Evolutionary conservation across 2,888 invertebrate genomes (phyloP), one percentile per base, ranked within the genome.

Genomic region (Sinhomidia bicolor): DNA sequence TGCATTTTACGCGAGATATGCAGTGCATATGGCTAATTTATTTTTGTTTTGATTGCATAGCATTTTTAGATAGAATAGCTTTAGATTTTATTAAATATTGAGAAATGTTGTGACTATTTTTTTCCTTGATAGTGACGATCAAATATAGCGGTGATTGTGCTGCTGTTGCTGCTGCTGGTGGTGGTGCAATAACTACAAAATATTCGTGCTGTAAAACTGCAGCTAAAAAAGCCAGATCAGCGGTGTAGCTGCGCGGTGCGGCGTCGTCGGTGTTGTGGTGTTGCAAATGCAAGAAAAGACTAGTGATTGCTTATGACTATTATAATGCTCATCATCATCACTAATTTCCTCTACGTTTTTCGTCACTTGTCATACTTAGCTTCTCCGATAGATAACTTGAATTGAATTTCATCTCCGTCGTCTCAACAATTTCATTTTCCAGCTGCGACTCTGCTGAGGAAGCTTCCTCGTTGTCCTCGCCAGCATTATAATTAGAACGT

Each of bases 351-450:
- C 36, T 36, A 36, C 14, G n/a, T 51, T 47, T 83, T 14, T 74
- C 47, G 41, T 76, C 23, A 74, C 26, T 76, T 32, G 44, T 20
- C 88, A 88, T 89, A 89, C 89, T 80, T 89, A 89, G 57, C 81
- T 62, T 84, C 36, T 89, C 89, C 26, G 81, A 85, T 41, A 81
- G 89, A 26, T 68, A 81, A 76, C 62, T 89, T 80, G 88, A 54
- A 60, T 88, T 88, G 36, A 51, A 84, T n/a, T 23, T 41, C n/a
- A 29, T n/a, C n/a, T n/a, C n/a, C n/a, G n/a, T n/a, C 20, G 51
- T 5, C n/a, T 60, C 51, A 81, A 57, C 17, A 17, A 89, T 85
- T 65, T 89, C 89, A 60, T 89, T 89, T 74, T 89, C 85, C 80
- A 85, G 74, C 23, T 89, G 80, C 9, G 74, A 71, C 4, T 62